These are phyloP conservation scores for Pipistrellus pygmaeus DNA, from an alignment of 2,797 vertebrate genomes.

Conservation along the genomic window DNA sequence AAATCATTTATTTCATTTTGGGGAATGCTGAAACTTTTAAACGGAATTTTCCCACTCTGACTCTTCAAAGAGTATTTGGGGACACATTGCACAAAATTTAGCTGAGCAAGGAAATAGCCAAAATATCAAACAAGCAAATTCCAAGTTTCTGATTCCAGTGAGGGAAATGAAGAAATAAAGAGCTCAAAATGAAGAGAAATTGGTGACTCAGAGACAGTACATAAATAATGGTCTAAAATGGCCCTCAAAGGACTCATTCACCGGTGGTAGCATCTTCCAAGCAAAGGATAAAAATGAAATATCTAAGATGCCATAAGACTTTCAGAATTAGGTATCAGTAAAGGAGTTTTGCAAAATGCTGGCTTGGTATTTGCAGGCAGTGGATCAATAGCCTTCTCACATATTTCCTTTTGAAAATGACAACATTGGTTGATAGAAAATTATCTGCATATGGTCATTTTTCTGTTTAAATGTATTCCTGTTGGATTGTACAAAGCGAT, in stretches of 20 bases:
- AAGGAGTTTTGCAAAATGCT: neutral
- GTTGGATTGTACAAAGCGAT: neutral
- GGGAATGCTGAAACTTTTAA: neutral
- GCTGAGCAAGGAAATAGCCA: constrained; percentile 33
- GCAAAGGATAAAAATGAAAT: constrained; percentile 43
- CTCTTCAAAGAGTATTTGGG: constrained; percentile 25
- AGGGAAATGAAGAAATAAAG: constrained; percentile 9
- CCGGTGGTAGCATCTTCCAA: neutral
- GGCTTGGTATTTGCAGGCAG: neutral
- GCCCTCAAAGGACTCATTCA: neutral
- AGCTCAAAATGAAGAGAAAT: constrained; percentile 26
- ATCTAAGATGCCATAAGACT: neutral
- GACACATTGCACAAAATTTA: constrained; percentile 1
- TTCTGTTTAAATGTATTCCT: neutral
- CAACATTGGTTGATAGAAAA: neutral
- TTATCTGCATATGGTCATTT: neutral
- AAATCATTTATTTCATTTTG: neutral
- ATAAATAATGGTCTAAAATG: neutral
- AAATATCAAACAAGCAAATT: constrained; percentile 8
- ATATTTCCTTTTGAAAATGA: neutral
- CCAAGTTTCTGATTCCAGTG: constrained; percentile 19
- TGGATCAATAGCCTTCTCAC: neutral
- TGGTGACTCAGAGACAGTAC: neutral
- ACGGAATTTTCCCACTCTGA: neutral
- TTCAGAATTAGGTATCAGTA: neutral